Percentiles rank a stretch among this genome's conserved stretches.
Evolutionary conservation across 1,140 invertebrate species (phyloP).

Genomic region (Drosophila nigromelanica): DNA sequence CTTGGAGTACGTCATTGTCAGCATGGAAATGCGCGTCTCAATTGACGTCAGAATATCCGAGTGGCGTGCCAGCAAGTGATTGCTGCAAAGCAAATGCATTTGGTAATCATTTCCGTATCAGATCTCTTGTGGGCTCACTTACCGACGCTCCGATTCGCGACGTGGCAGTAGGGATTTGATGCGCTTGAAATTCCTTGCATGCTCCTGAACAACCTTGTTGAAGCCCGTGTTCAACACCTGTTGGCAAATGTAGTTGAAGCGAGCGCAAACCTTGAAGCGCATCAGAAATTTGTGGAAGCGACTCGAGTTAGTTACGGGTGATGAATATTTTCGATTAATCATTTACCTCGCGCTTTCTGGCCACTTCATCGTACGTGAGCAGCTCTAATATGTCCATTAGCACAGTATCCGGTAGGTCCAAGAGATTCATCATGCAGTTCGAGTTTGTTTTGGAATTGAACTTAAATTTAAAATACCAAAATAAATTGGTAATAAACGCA

Average conservation of each 20-base stretch:
- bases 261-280: conserved; percentile 88
- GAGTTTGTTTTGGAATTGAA: background rate
- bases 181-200: conserved; percentile 89
- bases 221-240: conserved; percentile 92
- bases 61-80: conserved; percentile 92
- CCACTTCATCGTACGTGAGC: conserved; percentile 92
- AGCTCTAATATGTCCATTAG: conserved; percentile 91
- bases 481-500: conserved; percentile 5
- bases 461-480: conserved; percentile 10
- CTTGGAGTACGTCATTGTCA: conserved; percentile 96
- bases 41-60: conserved; percentile 95
- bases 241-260: conserved; percentile 90
- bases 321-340: background rate
- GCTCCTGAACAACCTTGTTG: conserved; percentile 90
- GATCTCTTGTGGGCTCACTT: conserved; percentile 18
- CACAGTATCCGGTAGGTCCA: conserved; percentile 90
- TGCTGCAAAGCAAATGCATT: conserved; percentile 72
- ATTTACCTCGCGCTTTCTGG: conserved; percentile 91
- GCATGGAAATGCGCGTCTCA: conserved; percentile 95
- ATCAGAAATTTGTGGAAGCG: conserved; percentile 43
- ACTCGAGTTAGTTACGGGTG: conserved; percentile 14
- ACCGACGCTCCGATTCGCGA: conserved; percentile 93
- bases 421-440: conserved; percentile 84
- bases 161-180: conserved; percentile 93
- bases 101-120: background rate